Base-by-base conservation (phyloP, 1,140 invertebrate genomes). In the Dysdera silvatica region DNA sequence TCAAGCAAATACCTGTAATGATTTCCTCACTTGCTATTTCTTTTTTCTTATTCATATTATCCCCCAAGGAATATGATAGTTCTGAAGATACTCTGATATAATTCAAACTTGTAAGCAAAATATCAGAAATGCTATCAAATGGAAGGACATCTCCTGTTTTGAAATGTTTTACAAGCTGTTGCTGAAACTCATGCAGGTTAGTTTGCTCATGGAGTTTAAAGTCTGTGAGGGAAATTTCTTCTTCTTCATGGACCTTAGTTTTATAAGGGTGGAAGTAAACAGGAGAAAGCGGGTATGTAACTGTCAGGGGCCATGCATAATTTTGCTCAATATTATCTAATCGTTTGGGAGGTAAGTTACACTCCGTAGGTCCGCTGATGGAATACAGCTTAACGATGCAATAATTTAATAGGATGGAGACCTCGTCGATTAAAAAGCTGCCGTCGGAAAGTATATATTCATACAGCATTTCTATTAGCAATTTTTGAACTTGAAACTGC, bases 371-470 rank as follows among this genome's bases (percentile, higher is more conserved):
- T 0, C 61, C 61, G 18, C 61, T 55, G 20, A 64, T 4, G 8
- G 47, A 12, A 52, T 52, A 52, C 23, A 64, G 14, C 23, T 58
- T 64, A 10, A 45, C 54, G 8, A 64, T 40, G 28, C 51, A 43
- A 37, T 48, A 41, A 35, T 64, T 64, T 28, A 16, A n/a, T 43
- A 64, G 23, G 4, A 64, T 24, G 4, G 47, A 58, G 33, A 51
- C 32, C 6, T 40, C 29, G 45, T 64, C 54, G 28, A 58, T 53
- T 20, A 64, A 16, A 10, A 29, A 20, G 26, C 55, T 43, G 35
- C 29, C 48, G 37, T 64, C 18, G 4, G 35, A 24, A 23, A 5
- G 47, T 2, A n/a, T 14, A 24, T 63, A 28, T 10, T 56, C 24
- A 4, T 23, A 40, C n/a, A 29, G 52, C 1, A 28, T 32, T 14